A percentile compares a stretch with the other conserved stretches of the same genome.
These are phyloP conservation scores for Heliocidaris erythrogramma DNA, from an alignment of 35 echinoderm and acorn worm species.

Conservation along the genomic window DNA sequence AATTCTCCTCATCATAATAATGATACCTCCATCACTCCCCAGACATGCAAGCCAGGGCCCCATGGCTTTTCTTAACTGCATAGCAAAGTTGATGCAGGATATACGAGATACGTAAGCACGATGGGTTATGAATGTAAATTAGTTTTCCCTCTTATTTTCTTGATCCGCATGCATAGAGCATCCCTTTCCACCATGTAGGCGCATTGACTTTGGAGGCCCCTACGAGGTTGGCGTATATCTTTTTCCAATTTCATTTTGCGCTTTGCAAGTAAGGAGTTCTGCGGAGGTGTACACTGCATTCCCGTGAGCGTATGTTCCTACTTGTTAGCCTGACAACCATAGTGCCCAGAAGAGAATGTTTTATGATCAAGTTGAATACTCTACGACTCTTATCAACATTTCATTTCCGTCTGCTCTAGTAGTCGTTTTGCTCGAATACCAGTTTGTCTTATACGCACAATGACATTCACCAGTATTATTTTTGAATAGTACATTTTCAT, in stretches of 20 bases:
- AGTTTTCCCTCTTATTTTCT: neutral
- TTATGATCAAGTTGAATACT: no score
- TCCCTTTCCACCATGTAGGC: neutral
- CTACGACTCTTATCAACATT: no score
- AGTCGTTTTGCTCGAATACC: no score
- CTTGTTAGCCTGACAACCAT: neutral
- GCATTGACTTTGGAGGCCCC: conserved; percentile 27
- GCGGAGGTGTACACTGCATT: neutral
- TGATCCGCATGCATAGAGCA: neutral
- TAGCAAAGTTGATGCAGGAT: neutral
- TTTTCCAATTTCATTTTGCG: conserved; percentile 32
- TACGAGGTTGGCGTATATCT: neutral
- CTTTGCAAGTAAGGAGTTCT: neutral
- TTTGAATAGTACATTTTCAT: no score
- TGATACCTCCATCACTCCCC: neutral
- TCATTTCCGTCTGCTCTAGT: no score
- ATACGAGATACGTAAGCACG: neutral
- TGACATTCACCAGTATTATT: no score
- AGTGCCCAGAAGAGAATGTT: no score
- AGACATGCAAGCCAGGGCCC: neutral
- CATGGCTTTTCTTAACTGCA: neutral
- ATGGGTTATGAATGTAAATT: conserved; percentile 32
- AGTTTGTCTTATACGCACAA: no score
- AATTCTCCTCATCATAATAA: neutral
- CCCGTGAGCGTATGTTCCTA: neutral